These are phyloP conservation scores for Eugnorisma glareosa DNA, from an alignment of 2,888 invertebrate species.

Conservation along the genomic window DNA sequence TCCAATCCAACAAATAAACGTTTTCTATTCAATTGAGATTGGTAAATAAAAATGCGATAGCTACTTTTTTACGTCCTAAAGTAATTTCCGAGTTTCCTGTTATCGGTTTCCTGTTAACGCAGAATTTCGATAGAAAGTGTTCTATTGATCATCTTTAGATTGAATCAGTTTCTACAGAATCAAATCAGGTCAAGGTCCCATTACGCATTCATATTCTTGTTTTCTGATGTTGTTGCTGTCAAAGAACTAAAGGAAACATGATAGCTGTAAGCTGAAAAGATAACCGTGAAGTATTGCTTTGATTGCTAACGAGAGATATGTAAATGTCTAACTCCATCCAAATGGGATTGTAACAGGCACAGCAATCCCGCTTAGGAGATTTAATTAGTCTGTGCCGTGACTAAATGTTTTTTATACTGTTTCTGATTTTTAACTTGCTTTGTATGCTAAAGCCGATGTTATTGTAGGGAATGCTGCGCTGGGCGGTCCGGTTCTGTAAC, in stretches of 20 bases:
- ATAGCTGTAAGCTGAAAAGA: background rate
- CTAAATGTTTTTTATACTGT: background rate
- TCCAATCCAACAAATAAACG: conserved; percentile 49
- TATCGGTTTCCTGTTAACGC: conserved; percentile 41
- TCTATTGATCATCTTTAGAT: conserved; percentile 54
- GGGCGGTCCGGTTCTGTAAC: too few relatives aligned
- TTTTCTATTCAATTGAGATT: conserved; percentile 56
- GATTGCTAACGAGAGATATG: conserved; percentile 3
- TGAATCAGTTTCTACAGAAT: conserved; percentile 53
- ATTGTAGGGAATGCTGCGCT: background rate
- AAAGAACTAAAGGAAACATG: conserved; percentile 3
- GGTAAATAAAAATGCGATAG: conserved; percentile 51
- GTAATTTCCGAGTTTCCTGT: conserved; percentile 45
- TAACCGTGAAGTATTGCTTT: conserved; percentile 13
- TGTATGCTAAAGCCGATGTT: background rate
- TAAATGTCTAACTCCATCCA: background rate
- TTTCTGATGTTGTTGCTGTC: conserved; percentile 16
- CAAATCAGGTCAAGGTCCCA: conserved; percentile 66
- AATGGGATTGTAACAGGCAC: conserved; percentile 14
- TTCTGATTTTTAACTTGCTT: background rate
- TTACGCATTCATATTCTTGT: conserved; percentile 21
- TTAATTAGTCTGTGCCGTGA: conserved; percentile 1
- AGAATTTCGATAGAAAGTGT: conserved; percentile 34
- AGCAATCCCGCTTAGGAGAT: background rate
- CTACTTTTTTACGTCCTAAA: conserved; percentile 42